Conservation (phyloP, 2,888 invertebrate genomes). For the Tupiocoris notatus region DNA sequence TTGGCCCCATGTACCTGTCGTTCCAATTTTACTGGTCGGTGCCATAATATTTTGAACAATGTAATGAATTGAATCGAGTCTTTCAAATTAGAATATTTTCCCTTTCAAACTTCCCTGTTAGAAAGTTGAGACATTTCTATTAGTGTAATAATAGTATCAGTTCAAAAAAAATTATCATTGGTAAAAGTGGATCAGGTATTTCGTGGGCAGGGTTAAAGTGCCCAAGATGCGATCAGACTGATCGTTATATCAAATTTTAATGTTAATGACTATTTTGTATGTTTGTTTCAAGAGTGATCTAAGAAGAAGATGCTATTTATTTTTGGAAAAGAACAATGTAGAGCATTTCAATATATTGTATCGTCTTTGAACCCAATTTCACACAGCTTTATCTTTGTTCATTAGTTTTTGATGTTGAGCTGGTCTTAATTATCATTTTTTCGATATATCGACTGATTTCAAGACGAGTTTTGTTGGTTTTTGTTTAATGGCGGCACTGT, state of each 20-base stretch:
- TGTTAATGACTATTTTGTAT: background rate
- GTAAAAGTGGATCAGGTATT: background rate
- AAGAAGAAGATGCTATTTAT: background rate
- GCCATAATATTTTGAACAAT: constrained; percentile 8
- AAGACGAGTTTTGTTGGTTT: too few species aligned
- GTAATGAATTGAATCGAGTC: constrained; percentile 8
- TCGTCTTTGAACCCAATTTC: too few species aligned
- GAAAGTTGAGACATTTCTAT: background rate
- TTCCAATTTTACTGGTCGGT: constrained; percentile 5
- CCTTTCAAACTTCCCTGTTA: background rate
- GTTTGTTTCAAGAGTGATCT: background rate
- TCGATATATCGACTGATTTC: too few species aligned
- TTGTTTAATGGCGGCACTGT: too few species aligned
- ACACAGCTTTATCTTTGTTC: too few species aligned
- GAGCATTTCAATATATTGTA: too few species aligned
- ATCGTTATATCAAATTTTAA: background rate
- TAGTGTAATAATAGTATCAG: too few species aligned
- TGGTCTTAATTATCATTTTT: too few species aligned
- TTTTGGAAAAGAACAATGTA: too few species aligned
- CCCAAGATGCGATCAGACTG: background rate
- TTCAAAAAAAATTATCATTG: background rate
- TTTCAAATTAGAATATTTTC: constrained; percentile 27
- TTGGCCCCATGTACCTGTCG: background rate
- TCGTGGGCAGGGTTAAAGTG: background rate
- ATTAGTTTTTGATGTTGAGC: too few species aligned